Evolutionary conservation across 2,797 vertebrate species (phyloP), one percentile per base, ranked within the genome.

Genomic region (Phoxinus dragarum): DNA sequence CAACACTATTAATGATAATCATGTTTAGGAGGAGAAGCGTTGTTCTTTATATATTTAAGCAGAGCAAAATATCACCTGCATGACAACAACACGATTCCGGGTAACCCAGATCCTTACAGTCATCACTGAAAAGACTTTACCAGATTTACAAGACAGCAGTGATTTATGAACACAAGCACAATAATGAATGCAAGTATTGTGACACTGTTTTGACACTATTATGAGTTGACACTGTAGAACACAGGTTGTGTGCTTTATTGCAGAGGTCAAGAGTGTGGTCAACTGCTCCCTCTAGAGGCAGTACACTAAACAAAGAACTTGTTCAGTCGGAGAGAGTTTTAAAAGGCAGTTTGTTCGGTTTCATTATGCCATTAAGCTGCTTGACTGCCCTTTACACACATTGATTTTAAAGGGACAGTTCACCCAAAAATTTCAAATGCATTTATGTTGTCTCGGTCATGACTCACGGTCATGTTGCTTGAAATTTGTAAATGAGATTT

Each of bases 271-370:
- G 72, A 84, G 49, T 42, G 77, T 85, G 89, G 86, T 86, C 82
- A 89, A 80, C 23, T 83, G 86, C 90, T 49, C 90, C 92, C 88
- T 88, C 93, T 90, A 89, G 27, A 64, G 75, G 84, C 38, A 87
- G 1, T 49, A 47, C 61, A 74, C 40, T 44, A 68, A 14, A 40
- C 61, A 23, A 4, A 67, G 23, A 9, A 21, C 34, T 11, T 67
- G 36, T 17, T 61, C 7, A 31, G 38, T 61, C 1, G 2, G 5
- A 23, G 40, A 9, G 19, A 4, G 16, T 59, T 40, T 23, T 17
- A 23, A 7, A 8, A 56, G 49, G 1, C 21, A 19, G 49, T 81
- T 56, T 44, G 44, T 61, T 23, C n/a, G 3, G 34, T 52, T 64
- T 49, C 6, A 49, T 61, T 64, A n/a, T 64, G 11, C 21, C 40